phyloP scores from a whole-genome alignment of 2,797 vertebrate species.

The Anguilla pacifica region DNA sequence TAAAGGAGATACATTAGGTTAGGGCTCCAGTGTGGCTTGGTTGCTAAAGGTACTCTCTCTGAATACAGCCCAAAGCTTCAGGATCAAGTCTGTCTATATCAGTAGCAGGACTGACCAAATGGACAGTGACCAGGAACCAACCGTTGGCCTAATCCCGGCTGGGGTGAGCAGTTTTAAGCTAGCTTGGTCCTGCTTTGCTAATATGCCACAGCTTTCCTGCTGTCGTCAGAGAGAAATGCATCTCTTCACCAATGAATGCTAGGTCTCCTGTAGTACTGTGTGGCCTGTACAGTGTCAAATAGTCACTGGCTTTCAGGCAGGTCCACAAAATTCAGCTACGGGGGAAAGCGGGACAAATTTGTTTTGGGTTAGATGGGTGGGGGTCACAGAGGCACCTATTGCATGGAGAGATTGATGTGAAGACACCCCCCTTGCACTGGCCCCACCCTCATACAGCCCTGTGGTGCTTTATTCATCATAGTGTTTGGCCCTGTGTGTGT shows the following conservation, averaged over 20 bases:
- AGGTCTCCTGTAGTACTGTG: too few species aligned
- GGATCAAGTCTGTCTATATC: not conserved
- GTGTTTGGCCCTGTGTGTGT: slow-evolving; percentile 3
- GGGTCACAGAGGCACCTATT: not conserved
- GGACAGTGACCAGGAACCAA: not conserved
- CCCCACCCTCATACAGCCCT: not conserved
- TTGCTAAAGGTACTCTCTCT: not conserved
- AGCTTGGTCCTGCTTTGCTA: not conserved
- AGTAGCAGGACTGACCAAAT: not conserved
- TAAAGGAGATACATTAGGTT: not conserved
- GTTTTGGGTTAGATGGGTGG: not conserved
- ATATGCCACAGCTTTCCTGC: not conserved
- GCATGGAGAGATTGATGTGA: not conserved
- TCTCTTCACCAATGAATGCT: not conserved
- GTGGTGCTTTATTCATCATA: not conserved
- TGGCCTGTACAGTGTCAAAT: not conserved
- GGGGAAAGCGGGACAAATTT: not conserved
- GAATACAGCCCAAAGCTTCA: not conserved
- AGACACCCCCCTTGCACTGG: not conserved
- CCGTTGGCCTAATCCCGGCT: not conserved
- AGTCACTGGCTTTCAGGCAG: not conserved
- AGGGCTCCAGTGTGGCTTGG: not conserved
- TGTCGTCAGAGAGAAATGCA: not conserved
- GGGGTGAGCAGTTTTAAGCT: not conserved
- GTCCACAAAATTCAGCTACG: not conserved